Conservation (phyloP, 2,888 invertebrate genomes). For the Hirtodrosophila duncani region DNA sequence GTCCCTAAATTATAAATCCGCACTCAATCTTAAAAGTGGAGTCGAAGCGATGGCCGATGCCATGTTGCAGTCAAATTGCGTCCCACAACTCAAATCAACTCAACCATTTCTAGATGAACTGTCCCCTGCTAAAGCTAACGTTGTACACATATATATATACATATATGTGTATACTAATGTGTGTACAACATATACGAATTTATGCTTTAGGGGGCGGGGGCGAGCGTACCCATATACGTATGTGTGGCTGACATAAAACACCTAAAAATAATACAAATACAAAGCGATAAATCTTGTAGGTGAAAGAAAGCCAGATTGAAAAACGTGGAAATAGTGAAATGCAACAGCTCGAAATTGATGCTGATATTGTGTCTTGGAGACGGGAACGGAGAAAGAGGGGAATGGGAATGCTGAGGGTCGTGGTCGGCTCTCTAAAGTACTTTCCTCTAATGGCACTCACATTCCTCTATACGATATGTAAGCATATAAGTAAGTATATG, state of each 20-base stretch:
- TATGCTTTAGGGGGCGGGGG: slow-evolving; percentile 1
- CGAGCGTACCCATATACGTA: slow-evolving; percentile 1
- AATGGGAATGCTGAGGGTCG: slow-evolving; percentile 1
- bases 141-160: not conserved
- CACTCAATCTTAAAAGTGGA: too few species aligned
- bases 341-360: slow-evolving; percentile 22
- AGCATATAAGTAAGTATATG: slow-evolving; percentile 45
- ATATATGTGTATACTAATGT: not conserved
- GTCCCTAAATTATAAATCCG: too few species aligned
- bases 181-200: not conserved
- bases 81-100: too few species aligned
- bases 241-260: slow-evolving; percentile 59
- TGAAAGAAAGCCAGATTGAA: slow-evolving; percentile 62
- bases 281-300: slow-evolving; percentile 74
- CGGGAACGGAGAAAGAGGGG: slow-evolving; percentile 1
- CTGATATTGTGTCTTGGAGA: slow-evolving; percentile 24
- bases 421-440: slow-evolving; percentile 53
- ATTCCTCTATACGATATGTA: slow-evolving; percentile 35
- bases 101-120: too few species aligned
- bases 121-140: too few species aligned
- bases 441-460: slow-evolving; percentile 66
- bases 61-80: too few species aligned
- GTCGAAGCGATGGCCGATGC: too few species aligned
- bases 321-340: slow-evolving; percentile 36
- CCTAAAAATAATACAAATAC: slow-evolving; percentile 75